A percentile compares a stretch with the other conserved stretches of the same genome.
These are phyloP conservation scores for Chirona hameri DNA, from an alignment of 2,888 invertebrate genomes.

Conservation along the genomic window DNA sequence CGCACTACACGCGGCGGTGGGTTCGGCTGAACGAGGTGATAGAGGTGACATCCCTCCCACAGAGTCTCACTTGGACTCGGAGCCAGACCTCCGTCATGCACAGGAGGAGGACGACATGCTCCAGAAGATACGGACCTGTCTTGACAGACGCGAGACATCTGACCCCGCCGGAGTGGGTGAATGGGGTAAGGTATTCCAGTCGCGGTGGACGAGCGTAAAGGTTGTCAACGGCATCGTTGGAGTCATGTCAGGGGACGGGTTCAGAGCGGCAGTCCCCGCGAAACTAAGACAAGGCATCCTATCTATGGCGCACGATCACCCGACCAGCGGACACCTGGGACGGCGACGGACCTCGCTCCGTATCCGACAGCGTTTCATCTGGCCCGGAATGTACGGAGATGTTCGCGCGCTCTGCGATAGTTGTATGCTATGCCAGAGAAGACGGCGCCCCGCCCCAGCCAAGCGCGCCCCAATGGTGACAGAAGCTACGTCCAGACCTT, in stretches of 20 bases:
- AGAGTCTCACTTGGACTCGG: no score
- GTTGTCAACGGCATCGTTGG: neutral
- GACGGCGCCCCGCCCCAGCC: neutral
- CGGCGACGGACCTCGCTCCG: neutral
- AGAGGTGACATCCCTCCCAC: neutral
- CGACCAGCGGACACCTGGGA: neutral
- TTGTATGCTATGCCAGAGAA: neutral
- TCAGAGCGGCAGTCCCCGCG: neutral
- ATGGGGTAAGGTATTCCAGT: neutral
- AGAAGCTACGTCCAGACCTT: neutral
- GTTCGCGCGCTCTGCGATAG: neutral
- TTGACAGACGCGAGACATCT: neutral
- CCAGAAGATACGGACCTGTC: neutral
- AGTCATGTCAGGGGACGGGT: neutral
- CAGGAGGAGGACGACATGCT: neutral
- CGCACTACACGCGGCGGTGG: neutral
- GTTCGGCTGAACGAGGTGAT: neutral
- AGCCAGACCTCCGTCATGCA: neutral
- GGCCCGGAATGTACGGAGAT: neutral
- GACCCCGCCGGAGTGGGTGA: neutral
- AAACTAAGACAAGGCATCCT: neutral
- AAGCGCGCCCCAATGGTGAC: neutral
- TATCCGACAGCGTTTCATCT: neutral
- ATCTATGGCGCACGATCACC: neutral
- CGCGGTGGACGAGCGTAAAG: neutral